Conservation (phyloP, 2,797 vertebrate species). For the Platalea minor region DNA sequence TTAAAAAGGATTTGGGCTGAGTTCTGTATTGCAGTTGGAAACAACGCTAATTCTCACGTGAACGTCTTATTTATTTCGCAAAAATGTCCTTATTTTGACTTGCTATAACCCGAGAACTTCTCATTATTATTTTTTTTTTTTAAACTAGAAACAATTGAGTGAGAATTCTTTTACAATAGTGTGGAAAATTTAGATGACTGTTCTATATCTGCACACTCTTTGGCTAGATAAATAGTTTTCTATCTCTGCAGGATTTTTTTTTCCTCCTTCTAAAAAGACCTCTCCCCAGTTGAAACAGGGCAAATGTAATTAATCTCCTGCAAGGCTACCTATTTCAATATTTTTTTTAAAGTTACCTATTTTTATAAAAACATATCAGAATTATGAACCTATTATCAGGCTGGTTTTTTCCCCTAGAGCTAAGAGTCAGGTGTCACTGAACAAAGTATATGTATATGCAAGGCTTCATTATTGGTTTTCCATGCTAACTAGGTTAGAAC, state of each 20-base stretch:
- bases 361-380: not conserved
- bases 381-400: not conserved
- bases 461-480: not conserved
- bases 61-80: not conserved
- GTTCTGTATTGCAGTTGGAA: not conserved
- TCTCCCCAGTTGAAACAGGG: not conserved
- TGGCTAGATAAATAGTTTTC: not conserved
- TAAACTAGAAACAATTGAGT: not conserved
- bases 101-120: not conserved
- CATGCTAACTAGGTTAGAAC: not conserved
- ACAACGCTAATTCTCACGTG: not conserved
- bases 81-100: not conserved
- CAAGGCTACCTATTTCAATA: not conserved
- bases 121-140: not conserved
- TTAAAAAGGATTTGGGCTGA: not conserved
- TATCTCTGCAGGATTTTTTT: not conserved
- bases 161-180: not conserved
- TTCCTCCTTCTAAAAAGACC: not conserved
- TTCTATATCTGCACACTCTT: not conserved
- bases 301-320: not conserved
- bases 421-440: not conserved
- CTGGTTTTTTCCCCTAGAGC: not conserved
- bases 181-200: not conserved
- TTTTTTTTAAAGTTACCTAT: not conserved
- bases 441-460: not conserved